A percentile compares a stretch with the other conserved stretches of the same genome.
Evolutionary conservation across 2,113 vertebrate species (phyloP).

Genomic region (Ammodytes dubius): DNA sequence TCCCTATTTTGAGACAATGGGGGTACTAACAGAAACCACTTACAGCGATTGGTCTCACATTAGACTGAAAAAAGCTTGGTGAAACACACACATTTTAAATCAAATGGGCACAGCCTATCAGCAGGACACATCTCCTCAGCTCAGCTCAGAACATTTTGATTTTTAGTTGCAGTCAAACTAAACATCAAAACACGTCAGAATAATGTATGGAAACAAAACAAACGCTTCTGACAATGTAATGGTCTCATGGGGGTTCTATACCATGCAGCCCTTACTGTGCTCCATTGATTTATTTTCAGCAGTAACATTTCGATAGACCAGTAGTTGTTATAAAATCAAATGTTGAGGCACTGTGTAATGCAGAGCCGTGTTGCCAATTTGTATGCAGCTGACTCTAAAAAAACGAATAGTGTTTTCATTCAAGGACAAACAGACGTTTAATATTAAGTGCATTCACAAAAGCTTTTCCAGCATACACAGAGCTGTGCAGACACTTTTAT

Average conservation of each 20-base stretch:
- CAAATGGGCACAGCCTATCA: slow-evolving; percentile 22
- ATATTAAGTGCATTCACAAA: slow-evolving; percentile 29
- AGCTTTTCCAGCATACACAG: slow-evolving; percentile 24
- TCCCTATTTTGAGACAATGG: neutral
- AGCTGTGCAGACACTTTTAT: slow-evolving; percentile 28
- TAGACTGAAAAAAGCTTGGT: slow-evolving; percentile 5
- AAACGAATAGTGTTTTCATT: slow-evolving; percentile 24
- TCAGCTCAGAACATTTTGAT: slow-evolving; percentile 28
- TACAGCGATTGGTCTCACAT: neutral
- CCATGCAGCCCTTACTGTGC: slow-evolving; percentile 2
- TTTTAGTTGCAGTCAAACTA: slow-evolving; percentile 29
- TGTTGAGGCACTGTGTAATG: slow-evolving; percentile 34
- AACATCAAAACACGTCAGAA: slow-evolving; percentile 17
- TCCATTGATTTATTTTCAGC: slow-evolving; percentile 50
- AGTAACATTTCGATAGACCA: slow-evolving; percentile 45
- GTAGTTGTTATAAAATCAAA: slow-evolving; percentile 45
- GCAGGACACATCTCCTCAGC: slow-evolving; percentile 22
- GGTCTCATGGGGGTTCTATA: slow-evolving; percentile 35
- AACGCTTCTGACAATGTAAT: slow-evolving; percentile 49
- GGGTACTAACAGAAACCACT: neutral
- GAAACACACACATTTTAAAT: slow-evolving; percentile 28
- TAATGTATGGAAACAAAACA: slow-evolving; percentile 44
- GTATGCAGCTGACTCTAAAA: slow-evolving; percentile 10
- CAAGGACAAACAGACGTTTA: slow-evolving; percentile 56
- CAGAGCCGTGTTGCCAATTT: slow-evolving; percentile 5